Evolutionary conservation across 2,113 vertebrate species (phyloP), one percentile per base, ranked within the genome.

Genomic region (Neodon shergylaensis): DNA sequence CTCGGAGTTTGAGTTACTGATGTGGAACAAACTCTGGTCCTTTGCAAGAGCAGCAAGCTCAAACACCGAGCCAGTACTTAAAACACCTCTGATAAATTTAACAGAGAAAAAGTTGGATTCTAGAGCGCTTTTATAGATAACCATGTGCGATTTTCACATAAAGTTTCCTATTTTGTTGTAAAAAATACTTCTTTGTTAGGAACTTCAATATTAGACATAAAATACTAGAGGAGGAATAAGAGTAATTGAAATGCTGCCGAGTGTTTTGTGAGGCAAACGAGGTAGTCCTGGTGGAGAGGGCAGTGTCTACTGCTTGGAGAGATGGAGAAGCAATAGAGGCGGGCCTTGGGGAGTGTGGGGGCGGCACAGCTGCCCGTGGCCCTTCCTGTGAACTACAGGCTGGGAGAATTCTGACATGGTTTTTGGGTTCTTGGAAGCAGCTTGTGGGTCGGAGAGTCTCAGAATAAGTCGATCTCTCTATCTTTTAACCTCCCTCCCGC

Each of bases 31-130:
- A 83, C n/a, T 16, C 24, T 16, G 22, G 54, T 6, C 49, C 33
- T 58, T 4, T 13, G 52, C 7, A 63, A 58, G 52, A 58, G n/a
- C 58, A 42, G 24, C 13, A 63, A 83, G 24, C 54, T 42, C 54
- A 61, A 54, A 54, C 7, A 6, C 24, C 8, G 63, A 2, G 10
- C 52, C 24, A 63, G 61, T 65, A 26, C 49, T 76, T 39, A 77
- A 96, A 82, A 86, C 16, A 73, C 28, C n/a, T 77, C 14, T 47
- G n/a, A 88, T 84, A n/a, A 91, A 92, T 70, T 68, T 81, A 87
- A 47, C 39, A 66, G 92, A 92, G n/a, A 78, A 65, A 86, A 92
- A 66, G 13, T 42, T 33, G 70, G 54, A 42, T 83, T 79, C 88
- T 72, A 58, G 76, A 49, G 88, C 58, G 16, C 58, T 78, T 91